Evolutionary conservation across 2,113 vertebrate species (phyloP).

Genomic region (Motacilla alba): DNA sequence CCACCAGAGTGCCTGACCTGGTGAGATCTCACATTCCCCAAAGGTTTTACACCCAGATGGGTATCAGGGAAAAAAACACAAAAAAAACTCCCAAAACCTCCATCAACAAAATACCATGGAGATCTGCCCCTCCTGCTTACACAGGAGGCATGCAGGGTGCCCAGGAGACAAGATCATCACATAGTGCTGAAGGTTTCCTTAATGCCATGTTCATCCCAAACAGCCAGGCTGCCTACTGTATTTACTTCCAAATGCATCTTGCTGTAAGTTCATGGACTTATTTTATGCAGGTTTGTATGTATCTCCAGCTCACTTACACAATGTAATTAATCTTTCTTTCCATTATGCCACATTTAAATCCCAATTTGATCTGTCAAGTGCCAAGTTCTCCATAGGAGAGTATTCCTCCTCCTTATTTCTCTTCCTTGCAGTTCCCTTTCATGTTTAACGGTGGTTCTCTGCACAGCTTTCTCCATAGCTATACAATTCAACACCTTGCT

Average conservation of each 20-base stretch:
- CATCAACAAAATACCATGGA: background rate
- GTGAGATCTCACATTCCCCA: background rate
- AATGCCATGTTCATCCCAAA: fast-evolving
- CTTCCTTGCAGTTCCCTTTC: background rate
- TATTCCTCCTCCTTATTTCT: background rate
- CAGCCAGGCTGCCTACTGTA: background rate
- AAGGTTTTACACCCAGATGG: background rate
- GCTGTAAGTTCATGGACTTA: background rate
- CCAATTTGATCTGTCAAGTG: background rate
- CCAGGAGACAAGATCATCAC: background rate
- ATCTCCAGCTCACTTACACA: background rate
- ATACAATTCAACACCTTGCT: background rate
- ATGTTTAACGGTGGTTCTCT: background rate
- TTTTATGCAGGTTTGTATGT: background rate
- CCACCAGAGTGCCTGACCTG: background rate
- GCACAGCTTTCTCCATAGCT: background rate
- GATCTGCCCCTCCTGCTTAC: background rate
- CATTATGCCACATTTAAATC: background rate
- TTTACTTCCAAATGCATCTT: background rate
- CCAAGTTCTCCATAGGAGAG: background rate
- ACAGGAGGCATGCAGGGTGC: fast-evolving
- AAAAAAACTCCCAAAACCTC: background rate
- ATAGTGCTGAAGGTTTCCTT: background rate
- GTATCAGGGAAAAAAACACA: fast-evolving
- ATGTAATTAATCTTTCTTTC: background rate